Conservation (phyloP, 2,888 invertebrate species). For the Drosophila merina region DNA sequence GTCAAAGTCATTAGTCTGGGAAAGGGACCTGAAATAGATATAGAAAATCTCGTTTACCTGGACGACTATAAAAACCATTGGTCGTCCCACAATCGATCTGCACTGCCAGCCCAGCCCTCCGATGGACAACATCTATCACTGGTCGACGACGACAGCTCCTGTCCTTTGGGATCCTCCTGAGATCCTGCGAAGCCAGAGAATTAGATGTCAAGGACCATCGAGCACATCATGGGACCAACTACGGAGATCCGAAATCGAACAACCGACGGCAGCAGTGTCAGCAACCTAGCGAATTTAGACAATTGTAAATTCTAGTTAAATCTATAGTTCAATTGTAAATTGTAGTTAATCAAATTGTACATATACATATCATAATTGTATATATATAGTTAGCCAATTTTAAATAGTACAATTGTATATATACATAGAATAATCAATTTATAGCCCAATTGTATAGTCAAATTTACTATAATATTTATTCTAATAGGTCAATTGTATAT, state of each 20-base stretch:
- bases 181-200: neutral
- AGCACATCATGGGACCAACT: conserved; percentile 7
- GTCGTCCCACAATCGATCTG: conserved; percentile 45
- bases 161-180: conserved; percentile 3
- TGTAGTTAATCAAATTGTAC: conserved; percentile 52
- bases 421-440: conserved; percentile 12
- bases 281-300: conserved; percentile 51
- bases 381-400: conserved; percentile 33
- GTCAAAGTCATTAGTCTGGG: conserved; percentile 48
- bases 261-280: conserved; percentile 55
- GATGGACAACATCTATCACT: conserved; percentile 40
- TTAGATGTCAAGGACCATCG: conserved; percentile 1
- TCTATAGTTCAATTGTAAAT: conserved; percentile 46
- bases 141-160: conserved; percentile 13
- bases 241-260: neutral
- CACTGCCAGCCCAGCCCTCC: conserved; percentile 60
- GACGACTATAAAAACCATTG: conserved; percentile 52
- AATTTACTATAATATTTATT: conserved; percentile 18
- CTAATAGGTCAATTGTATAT: conserved; percentile 36
- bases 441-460: conserved; percentile 44
- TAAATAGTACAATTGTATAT: conserved; percentile 35
- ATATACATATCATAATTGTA: conserved; percentile 42
- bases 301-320: conserved; percentile 39
- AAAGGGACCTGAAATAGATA: neutral
- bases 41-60: conserved; percentile 48